Percentiles rank a stretch among this genome's conserved stretches.
Conservation (phyloP, 37 sponge, comb jelly and placozoan genomes). For the Oscarella lobularis region DNA sequence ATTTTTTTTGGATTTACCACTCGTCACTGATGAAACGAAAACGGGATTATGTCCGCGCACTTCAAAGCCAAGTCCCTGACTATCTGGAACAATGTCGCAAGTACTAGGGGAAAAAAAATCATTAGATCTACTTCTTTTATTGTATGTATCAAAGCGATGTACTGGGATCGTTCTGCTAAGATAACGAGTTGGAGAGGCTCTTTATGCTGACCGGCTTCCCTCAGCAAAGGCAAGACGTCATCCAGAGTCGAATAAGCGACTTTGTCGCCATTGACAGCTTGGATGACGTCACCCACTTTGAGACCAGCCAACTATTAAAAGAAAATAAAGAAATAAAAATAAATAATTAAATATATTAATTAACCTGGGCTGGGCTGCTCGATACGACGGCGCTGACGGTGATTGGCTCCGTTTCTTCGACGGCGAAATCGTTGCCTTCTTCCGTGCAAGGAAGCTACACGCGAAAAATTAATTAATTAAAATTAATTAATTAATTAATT, state of each 20-base stretch:
- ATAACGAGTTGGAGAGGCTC: neutral
- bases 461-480: no score
- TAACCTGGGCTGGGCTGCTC: slow-evolving; percentile 15
- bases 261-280: slow-evolving; percentile 27
- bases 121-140: no score
- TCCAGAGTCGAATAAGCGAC: neutral
- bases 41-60: neutral
- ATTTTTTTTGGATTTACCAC: no score
- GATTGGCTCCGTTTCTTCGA: slow-evolving; percentile 12
- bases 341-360: neutral
- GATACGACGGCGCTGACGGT: slow-evolving; percentile 8
- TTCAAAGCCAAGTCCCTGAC: neutral
- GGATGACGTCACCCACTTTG: slow-evolving; percentile 16
- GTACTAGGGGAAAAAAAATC: neutral
- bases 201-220: neutral
- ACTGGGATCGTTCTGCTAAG: neutral
- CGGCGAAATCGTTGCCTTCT: slow-evolving; percentile 25
- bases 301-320: slow-evolving; percentile 22
- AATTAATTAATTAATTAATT: no score
- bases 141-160: no score
- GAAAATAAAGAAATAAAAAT: no score
- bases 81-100: neutral
- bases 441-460: slow-evolving; percentile 15
- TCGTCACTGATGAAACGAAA: no score
- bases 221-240: neutral